Evolutionary conservation across 2,888 invertebrate genomes (phyloP).

Genomic region (Heliconius sara): DNA sequence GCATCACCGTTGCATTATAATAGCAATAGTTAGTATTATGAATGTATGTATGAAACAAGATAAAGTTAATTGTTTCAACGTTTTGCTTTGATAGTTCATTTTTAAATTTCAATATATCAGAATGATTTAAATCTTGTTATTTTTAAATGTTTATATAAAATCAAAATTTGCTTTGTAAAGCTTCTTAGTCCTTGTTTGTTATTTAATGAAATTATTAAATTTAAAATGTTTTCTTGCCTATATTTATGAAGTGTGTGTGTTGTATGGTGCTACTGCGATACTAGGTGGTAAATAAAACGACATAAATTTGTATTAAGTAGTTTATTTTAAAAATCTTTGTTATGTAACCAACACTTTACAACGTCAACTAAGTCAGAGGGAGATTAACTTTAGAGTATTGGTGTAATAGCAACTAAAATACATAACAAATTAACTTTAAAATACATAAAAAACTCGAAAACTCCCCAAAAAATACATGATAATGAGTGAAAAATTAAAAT

Average conservation of each 20-base stretch:
- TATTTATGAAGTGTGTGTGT: not conserved
- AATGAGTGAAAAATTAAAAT: not conserved
- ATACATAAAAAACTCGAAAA: not conserved
- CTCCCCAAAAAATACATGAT: not conserved
- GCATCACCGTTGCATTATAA: too few species aligned
- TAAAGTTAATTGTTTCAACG: too few species aligned
- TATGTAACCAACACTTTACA: constrained; percentile 82
- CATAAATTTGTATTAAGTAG: constrained; percentile 74
- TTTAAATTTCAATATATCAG: too few species aligned
- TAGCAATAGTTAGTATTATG: too few species aligned
- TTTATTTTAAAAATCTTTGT: constrained; percentile 84
- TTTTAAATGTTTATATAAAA: not conserved
- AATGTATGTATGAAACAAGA: too few species aligned
- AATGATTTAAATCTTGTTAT: not conserved
- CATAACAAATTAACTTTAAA: constrained; percentile 7
- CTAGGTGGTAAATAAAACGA: constrained; percentile 61
- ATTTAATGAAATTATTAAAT: not conserved
- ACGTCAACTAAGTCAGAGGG: constrained; percentile 69
- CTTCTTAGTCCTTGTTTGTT: not conserved
- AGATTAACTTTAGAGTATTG: constrained; percentile 52
- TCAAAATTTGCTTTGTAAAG: not conserved
- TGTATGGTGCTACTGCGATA: not conserved
- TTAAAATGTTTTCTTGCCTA: constrained; percentile 2
- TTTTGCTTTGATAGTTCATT: too few species aligned
- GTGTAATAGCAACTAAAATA: constrained; percentile 42